Evolutionary conservation across 2,113 vertebrate species (phyloP), one percentile per base, ranked within the genome.

Genomic region (Puntigrus tetrazona): DNA sequence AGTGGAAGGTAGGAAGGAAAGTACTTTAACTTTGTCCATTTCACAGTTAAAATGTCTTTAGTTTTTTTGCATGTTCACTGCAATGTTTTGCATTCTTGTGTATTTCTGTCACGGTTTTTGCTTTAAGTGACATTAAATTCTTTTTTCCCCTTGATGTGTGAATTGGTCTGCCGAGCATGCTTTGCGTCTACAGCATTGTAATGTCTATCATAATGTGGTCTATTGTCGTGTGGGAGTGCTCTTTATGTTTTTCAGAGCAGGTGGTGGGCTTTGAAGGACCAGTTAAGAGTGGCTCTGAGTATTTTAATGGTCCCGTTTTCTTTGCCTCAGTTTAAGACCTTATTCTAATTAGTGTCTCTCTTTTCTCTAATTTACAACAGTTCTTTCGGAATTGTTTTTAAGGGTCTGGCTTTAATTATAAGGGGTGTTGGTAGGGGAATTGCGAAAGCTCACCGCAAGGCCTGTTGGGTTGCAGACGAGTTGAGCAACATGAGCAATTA

Each of bases 291-390:
- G 78, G 67, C 74, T 77, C 65, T 86, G 86, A 85, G 85, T 74
- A 85, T 88, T 88, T 86, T 88, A 89, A 86, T 85, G 79, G 85
- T 67, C 76, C 75, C 34, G 31, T 83, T 88, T 69, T 84, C 59
- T 85, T 75, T 87, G 75, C 84, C 79, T 88, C 81, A 13, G 81
- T 87, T 86, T 81, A 88, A 87, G 81, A 78, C 82, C 85, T 88
- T 89, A 89, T 89, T 83, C 85, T 89, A 89, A 89, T 91, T 91
- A 88, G 85, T 81, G 61, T 84, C 75, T 85, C 82, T 86, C 82
- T 72, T 83, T 87, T 83, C 77, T 78, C 85, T 86, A 82, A 90
- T 88, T 89, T 89, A 88, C 84, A 88, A 86, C 86, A 86, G 81
- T 85, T 88, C 83, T 80, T 75, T 87, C 72, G 70, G 81, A 88